phyloP scores from a whole-genome alignment of 2,888 invertebrate genomes.

The Dione juno region DNA sequence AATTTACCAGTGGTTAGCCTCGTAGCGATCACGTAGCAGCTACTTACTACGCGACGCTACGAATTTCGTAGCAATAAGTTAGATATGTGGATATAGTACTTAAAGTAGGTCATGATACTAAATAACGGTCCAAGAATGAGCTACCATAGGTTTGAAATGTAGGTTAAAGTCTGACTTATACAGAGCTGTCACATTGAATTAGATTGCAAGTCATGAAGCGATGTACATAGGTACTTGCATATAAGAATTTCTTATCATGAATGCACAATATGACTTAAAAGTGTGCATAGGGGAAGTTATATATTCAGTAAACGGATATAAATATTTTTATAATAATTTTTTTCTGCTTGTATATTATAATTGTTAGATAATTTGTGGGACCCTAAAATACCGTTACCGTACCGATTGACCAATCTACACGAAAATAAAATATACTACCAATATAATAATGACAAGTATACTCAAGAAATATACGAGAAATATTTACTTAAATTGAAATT shows the following conservation, averaged over 20 bases:
- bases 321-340: background rate
- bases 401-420: too few relatives aligned
- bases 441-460: background rate
- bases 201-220: conserved; percentile 13
- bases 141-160: conserved; percentile 38
- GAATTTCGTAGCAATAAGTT: conserved; percentile 42
- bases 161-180: conserved; percentile 32
- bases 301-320: background rate
- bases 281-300: background rate
- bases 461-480: background rate
- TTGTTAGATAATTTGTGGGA: too few relatives aligned
- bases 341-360: too few relatives aligned
- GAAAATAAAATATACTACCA: too few relatives aligned
- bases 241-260: background rate
- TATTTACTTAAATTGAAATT: background rate
- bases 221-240: background rate
- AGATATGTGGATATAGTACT: conserved; percentile 44
- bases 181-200: conserved; percentile 25
- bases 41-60: conserved; percentile 37
- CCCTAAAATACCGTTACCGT: too few relatives aligned
- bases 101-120: conserved; percentile 49
- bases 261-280: too few relatives aligned
- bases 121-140: conserved; percentile 36
- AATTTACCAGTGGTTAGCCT: conserved; percentile 25
- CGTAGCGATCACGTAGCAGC: conserved; percentile 35